A percentile compares a stretch with the other conserved stretches of the same genome.
Evolutionary conservation across 2,113 vertebrate genomes (phyloP).

Genomic region (Dinomys branickii): DNA sequence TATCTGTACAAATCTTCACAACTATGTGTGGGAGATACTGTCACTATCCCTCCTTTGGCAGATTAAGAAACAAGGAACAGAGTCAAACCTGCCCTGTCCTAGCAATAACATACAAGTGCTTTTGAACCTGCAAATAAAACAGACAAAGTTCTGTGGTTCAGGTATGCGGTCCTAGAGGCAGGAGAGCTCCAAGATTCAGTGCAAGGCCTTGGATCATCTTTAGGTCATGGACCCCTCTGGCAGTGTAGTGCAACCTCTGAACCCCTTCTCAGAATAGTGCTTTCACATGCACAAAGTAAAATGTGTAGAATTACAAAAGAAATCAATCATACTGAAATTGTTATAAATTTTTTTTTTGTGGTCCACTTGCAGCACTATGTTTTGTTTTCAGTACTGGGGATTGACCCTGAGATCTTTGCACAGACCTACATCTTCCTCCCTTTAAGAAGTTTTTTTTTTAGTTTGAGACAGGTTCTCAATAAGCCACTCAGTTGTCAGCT

Average conservation of each 20-base stretch:
- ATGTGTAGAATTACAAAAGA: slow-evolving; percentile 17
- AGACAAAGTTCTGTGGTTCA: not conserved
- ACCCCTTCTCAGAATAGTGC: not conserved
- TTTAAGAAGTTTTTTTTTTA: not conserved
- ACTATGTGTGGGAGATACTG: not conserved
- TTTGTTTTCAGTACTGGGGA: not conserved
- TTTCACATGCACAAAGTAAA: slow-evolving; percentile 56
- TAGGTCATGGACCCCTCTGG: not conserved
- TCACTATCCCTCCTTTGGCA: not conserved
- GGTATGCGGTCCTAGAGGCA: not conserved
- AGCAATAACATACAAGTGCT: not conserved
- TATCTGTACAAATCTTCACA: not conserved
- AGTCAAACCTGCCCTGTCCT: not conserved
- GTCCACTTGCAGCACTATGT: not conserved
- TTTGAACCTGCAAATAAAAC: not conserved
- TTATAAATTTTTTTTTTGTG: not conserved
- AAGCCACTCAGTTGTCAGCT: not conserved
- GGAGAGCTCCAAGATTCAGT: not conserved
- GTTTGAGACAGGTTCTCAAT: not conserved
- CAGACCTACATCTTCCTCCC: not conserved
- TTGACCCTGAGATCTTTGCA: not conserved
- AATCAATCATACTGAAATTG: slow-evolving; percentile 12
- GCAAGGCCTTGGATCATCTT: not conserved
- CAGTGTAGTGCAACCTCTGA: not conserved
- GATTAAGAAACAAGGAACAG: slow-evolving; percentile 1